phyloP scores from a whole-genome alignment of 2,113 vertebrate genomes.

The Anthoscopus minutus region DNA sequence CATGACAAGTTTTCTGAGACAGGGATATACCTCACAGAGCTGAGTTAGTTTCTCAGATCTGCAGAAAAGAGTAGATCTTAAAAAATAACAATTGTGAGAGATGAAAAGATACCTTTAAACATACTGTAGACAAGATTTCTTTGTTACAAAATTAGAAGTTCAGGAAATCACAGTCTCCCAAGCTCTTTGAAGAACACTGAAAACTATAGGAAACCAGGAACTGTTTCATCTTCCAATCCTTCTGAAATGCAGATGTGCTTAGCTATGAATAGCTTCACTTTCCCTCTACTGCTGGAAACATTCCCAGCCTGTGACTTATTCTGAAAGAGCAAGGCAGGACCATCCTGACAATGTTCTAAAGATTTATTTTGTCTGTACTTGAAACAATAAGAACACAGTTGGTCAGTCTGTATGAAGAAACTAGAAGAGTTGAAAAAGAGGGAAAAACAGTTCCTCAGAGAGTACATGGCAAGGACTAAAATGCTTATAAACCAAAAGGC shows the following conservation, averaged over 20 bases:
- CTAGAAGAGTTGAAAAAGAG: background rate
- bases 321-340: background rate
- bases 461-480: background rate
- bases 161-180: background rate
- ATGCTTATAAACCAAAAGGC: background rate
- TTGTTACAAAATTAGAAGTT: background rate
- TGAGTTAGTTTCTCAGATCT: background rate
- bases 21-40: background rate
- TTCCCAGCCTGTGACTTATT: background rate
- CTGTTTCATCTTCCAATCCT: conserved; percentile 15
- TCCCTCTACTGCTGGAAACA: background rate
- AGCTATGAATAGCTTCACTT: background rate
- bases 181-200: conserved; percentile 12
- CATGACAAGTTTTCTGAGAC: background rate
- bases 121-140: background rate
- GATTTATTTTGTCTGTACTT: background rate
- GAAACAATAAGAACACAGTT: background rate
- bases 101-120: background rate
- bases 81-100: conserved; percentile 3
- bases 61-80: background rate
- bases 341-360: background rate
- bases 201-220: background rate
- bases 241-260: conserved; percentile 33
- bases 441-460: background rate
- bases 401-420: background rate